Evolutionary conservation across 2,888 invertebrate species (phyloP).

Genomic region (Ellobium chinense): DNA sequence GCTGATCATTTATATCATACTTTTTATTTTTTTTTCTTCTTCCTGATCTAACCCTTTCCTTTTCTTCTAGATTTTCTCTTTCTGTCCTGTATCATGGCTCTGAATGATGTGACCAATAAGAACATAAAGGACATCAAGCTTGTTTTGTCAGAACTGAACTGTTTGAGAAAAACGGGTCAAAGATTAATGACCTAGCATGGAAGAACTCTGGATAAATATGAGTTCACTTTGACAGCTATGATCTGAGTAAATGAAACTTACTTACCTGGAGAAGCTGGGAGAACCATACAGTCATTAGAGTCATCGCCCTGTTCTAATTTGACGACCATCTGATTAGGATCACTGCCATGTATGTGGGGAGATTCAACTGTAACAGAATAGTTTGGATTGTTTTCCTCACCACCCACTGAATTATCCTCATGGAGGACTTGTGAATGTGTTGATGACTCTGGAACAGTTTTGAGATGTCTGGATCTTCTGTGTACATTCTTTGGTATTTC

Average conservation of each 20-base stretch:
- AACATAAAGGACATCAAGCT: too few species aligned
- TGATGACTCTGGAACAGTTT: background rate
- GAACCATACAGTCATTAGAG: slow-evolving; percentile 42
- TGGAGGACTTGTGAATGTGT: background rate
- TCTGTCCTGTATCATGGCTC: too few species aligned
- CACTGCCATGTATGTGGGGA: background rate
- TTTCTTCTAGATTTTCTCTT: too few species aligned
- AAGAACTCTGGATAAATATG: too few species aligned
- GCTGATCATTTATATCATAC: too few species aligned
- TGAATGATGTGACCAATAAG: too few species aligned
- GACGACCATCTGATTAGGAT: slow-evolving; percentile 35
- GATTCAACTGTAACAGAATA: slow-evolving; percentile 22
- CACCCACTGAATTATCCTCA: background rate
- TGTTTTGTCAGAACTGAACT: too few species aligned
- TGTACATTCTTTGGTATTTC: slow-evolving; percentile 17
- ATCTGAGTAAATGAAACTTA: background rate
- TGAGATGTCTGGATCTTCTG: background rate
- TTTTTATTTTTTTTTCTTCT: background rate
- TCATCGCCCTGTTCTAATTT: slow-evolving; percentile 41
- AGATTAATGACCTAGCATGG: too few species aligned
- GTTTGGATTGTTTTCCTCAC: slow-evolving; percentile 11
- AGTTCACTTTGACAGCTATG: too few species aligned
- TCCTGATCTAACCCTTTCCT: background rate
- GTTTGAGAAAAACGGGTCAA: too few species aligned
- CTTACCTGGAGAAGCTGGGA: slow-evolving; percentile 44